Evolutionary conservation across 2,888 invertebrate species (phyloP).

Genomic region (Idaea straminata): DNA sequence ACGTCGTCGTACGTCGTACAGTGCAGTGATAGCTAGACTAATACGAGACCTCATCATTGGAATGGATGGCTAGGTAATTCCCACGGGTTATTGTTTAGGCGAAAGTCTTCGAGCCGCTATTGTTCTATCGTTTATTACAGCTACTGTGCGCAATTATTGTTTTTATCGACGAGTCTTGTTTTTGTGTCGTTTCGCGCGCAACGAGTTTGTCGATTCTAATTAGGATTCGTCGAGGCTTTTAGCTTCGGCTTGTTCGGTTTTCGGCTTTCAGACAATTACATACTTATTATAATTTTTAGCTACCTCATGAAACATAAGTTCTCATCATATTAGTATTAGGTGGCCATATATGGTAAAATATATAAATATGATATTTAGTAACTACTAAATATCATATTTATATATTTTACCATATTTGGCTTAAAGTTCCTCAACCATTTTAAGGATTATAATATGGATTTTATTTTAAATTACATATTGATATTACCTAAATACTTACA

Average conservation of each 20-base stretch:
- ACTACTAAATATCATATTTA: too few relatives aligned
- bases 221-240: neutral
- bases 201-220: slow-evolving; percentile 8
- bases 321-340: too few relatives aligned
- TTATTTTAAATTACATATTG: too few relatives aligned
- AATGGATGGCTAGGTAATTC: slow-evolving; percentile 68
- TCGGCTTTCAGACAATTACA: neutral
- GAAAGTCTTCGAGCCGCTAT: slow-evolving; percentile 18
- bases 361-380: too few relatives aligned
- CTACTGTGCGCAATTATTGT: slow-evolving; percentile 14
- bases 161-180: slow-evolving; percentile 22
- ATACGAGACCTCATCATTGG: slow-evolving; percentile 46
- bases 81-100: slow-evolving; percentile 34
- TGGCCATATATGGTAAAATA: too few relatives aligned
- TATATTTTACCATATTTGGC: too few relatives aligned
- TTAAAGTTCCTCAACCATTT: too few relatives aligned
- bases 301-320: too few relatives aligned
- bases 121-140: neutral
- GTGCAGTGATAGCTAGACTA: slow-evolving; percentile 42
- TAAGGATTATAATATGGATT: too few relatives aligned
- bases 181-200: slow-evolving; percentile 22
- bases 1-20: slow-evolving; percentile 49
- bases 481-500: too few relatives aligned
- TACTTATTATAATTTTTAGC: neutral
- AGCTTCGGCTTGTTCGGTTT: slow-evolving; percentile 4